Evolutionary conservation across 1,140 invertebrate genomes (phyloP).

Genomic region (Temnothorax curvispinosus): DNA sequence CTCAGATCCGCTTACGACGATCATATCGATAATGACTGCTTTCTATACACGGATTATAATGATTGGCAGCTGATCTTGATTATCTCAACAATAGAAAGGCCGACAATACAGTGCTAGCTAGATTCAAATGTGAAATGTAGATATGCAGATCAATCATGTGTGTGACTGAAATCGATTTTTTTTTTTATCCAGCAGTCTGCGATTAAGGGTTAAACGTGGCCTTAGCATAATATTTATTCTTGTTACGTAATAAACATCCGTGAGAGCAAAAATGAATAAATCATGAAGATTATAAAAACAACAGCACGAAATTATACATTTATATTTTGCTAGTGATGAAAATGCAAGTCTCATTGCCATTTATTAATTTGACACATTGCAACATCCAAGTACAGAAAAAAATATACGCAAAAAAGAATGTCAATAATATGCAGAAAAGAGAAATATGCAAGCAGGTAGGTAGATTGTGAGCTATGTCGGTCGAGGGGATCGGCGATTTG

Average conservation of each 20-base stretch:
- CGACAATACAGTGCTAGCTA: not conserved
- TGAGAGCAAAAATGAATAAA: not conserved
- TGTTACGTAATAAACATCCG: not conserved
- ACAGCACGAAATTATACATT: not conserved
- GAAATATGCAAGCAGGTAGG: conserved; percentile 11
- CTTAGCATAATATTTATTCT: conserved; percentile 7
- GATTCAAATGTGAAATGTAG: not conserved
- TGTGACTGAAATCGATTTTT: not conserved
- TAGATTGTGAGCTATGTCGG: conserved; percentile 20
- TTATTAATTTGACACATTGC: not conserved
- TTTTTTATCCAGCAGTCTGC: not conserved
- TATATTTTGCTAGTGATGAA: not conserved
- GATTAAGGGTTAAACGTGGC: not conserved
- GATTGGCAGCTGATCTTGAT: conserved; percentile 51
- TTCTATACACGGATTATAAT: conserved; percentile 23
- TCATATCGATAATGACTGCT: conserved; percentile 24
- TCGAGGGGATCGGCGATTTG: conserved; percentile 16
- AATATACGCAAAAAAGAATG: not conserved
- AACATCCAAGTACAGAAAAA: not conserved
- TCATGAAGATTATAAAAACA: not conserved
- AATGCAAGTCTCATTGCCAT: not conserved
- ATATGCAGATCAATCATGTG: not conserved
- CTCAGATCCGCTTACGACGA: conserved; percentile 33
- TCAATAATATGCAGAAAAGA: not conserved
- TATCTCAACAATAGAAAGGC: conserved; percentile 11